phyloP scores from a whole-genome alignment of 2,888 invertebrate genomes.

The Ephialtes manifestator region DNA sequence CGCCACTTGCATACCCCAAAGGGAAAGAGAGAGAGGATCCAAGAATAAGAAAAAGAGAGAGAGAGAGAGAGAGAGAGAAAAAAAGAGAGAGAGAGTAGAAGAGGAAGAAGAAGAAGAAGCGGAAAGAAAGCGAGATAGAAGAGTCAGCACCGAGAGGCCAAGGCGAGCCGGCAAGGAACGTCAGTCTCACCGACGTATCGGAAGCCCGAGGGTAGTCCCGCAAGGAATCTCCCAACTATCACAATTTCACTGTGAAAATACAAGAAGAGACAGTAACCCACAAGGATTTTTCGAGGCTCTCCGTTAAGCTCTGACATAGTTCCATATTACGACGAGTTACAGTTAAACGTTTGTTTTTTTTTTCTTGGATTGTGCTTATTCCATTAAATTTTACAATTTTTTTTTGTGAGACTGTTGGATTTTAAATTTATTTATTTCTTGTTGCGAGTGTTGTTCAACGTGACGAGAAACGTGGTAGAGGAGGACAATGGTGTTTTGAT shows the following conservation, averaged over 20 bases:
- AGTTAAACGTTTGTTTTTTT: background rate
- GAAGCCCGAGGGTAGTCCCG: conserved; percentile 71
- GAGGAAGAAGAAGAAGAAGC: conserved; percentile 49
- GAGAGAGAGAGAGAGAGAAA: conserved; percentile 52
- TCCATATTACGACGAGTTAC: background rate
- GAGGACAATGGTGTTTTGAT: conserved; percentile 57
- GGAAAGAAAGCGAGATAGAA: conserved; percentile 65
- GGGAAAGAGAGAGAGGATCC: conserved; percentile 59
- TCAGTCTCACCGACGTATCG: conserved; percentile 73
- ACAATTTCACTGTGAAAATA: conserved; percentile 34
- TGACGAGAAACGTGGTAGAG: conserved; percentile 2
- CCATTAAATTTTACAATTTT: background rate
- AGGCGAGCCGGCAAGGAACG: conserved; percentile 67
- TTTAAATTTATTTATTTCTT: background rate
- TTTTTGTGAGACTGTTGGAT: background rate
- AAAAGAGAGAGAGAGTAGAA: conserved; percentile 67
- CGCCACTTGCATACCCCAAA: conserved; percentile 42
- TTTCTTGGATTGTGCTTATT: background rate
- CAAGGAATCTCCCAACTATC: conserved; percentile 54
- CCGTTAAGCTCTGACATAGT: background rate
- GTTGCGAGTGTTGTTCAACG: conserved; percentile 25
- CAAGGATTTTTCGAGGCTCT: conserved; percentile 8
- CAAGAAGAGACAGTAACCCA: background rate
- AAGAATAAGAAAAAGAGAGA: conserved; percentile 42
- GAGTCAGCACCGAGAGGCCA: conserved; percentile 66